Base-by-base conservation (phyloP, 2,113 vertebrate species). In the Penelope pileata region DNA sequence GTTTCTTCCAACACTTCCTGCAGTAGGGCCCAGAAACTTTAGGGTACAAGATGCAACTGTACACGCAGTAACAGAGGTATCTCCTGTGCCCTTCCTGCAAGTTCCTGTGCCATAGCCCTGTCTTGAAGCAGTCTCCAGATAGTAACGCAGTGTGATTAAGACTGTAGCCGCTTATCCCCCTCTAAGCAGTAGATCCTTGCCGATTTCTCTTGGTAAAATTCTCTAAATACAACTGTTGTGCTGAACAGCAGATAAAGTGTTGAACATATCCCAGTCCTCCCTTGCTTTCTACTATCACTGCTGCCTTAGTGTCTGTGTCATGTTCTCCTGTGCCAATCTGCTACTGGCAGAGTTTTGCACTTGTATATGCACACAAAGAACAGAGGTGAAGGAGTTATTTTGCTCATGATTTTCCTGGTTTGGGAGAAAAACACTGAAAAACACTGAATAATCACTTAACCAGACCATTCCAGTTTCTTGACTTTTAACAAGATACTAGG, bases 401-500 rank as follows among this genome's bases (percentile, higher is more conserved):
- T 87, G 36, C n/a, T n/a, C 43, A 17, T 15, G 15, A 2, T 73
- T 73, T 86, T 85, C n/a, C 70, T 85, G 10, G 3, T 69, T 80
- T 76, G 50, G 18, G 45, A 94, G 50, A 62, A 76, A 90, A 86
- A 2, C 9, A 16, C 54, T 79, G 54, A 56, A n/a, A 86, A 74
- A 62, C 4, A 21, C 17, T 79, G 21, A 86, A 58, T 79, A 87
- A 87, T 47, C 21, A 77, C 16, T 80, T 59, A 78, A 3, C 29
- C 38, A 74, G 47, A 34, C 19, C 74, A 11, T 72, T 80, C 56
- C 69, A 78, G 51, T 81, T 60, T 88, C 67, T 58, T 89, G 68
- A 67, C 43, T 77, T 94, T 93, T 97, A 96, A 87, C 95, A 73
- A 85, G 66, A 53, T 0, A 6, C 7, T 36, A 92, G 34, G 15